phyloP scores from a whole-genome alignment of 2,113 vertebrate genomes.

The Gnathonemus longibarbis region DNA sequence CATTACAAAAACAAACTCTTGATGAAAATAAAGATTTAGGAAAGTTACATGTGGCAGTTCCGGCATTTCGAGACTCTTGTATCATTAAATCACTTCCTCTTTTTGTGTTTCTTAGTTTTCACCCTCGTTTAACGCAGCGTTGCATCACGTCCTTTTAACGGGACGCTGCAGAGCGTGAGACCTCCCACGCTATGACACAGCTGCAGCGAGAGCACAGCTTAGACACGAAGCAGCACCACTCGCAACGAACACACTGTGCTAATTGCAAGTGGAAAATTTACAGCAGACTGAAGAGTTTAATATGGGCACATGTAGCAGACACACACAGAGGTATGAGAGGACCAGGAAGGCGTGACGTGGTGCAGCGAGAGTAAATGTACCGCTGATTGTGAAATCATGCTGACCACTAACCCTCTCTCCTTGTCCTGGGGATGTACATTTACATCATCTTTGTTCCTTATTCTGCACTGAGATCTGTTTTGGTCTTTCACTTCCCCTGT shows the following conservation, averaged over 20 bases:
- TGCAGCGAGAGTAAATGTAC: not conserved
- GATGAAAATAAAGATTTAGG: too few relatives aligned
- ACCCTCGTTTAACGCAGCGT: not conserved
- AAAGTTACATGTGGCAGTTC: not conserved
- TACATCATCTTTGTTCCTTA: not conserved
- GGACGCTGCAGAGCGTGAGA: not conserved
- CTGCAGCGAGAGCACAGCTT: not conserved
- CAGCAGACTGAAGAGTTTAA: not conserved
- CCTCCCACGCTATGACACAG: not conserved
- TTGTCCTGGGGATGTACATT: not conserved
- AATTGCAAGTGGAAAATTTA: not conserved
- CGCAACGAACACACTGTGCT: not conserved
- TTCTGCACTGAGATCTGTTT: not conserved
- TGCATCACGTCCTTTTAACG: not conserved
- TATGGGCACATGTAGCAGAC: not conserved
- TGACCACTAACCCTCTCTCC: not conserved
- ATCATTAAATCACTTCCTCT: not conserved
- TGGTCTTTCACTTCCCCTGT: not conserved
- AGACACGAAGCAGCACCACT: not conserved
- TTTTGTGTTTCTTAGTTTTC: not conserved
- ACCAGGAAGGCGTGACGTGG: not conserved
- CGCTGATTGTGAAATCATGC: not conserved
- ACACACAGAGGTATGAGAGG: not conserved
- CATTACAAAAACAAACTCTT: too few relatives aligned
- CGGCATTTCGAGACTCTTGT: not conserved